Evolutionary conservation across 2,888 invertebrate species (phyloP).

Genomic region (Drosophila paramelanica): DNA sequence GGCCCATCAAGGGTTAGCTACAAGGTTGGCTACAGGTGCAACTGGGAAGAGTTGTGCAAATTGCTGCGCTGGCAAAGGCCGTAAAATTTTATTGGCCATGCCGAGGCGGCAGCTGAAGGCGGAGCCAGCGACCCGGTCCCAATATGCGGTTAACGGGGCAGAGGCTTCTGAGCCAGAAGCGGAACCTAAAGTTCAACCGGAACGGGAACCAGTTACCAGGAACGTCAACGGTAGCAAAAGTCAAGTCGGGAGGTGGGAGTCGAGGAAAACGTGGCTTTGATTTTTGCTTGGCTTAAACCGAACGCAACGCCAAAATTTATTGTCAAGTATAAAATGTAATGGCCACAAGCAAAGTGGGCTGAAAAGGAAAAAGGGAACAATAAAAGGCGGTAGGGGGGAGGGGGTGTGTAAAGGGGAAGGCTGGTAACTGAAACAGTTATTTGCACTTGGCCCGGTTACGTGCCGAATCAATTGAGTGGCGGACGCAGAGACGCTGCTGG

Average conservation of each 20-base stretch:
- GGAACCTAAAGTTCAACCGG: conserved; percentile 15
- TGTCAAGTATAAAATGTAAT: conserved; percentile 78
- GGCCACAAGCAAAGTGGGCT: conserved; percentile 29
- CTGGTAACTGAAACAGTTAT: conserved; percentile 71
- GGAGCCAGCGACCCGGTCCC: conserved; percentile 41
- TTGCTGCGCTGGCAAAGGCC: conserved; percentile 78
- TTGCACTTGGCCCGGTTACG: conserved; percentile 76
- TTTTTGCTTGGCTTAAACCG: conserved; percentile 49
- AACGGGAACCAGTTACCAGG: conserved; percentile 12
- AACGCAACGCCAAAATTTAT: conserved; percentile 66
- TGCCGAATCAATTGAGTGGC: conserved; percentile 77
- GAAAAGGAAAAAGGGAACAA: not conserved
- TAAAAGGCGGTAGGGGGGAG: not conserved
- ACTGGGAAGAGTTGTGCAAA: conserved; percentile 66
- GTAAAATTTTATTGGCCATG: conserved; percentile 78
- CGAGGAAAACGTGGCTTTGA: conserved; percentile 68
- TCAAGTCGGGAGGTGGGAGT: not conserved
- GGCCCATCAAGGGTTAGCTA: not conserved
- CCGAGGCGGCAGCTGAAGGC: conserved; percentile 5
- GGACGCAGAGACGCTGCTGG: conserved; percentile 31
- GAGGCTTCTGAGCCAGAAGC: conserved; percentile 3
- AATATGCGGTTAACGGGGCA: conserved; percentile 43
- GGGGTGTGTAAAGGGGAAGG: not conserved
- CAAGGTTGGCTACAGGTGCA: not conserved
- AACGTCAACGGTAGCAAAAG: not conserved